Base-by-base conservation (phyloP, 2,113 vertebrate genomes). In the Sylvietta virens region DNA sequence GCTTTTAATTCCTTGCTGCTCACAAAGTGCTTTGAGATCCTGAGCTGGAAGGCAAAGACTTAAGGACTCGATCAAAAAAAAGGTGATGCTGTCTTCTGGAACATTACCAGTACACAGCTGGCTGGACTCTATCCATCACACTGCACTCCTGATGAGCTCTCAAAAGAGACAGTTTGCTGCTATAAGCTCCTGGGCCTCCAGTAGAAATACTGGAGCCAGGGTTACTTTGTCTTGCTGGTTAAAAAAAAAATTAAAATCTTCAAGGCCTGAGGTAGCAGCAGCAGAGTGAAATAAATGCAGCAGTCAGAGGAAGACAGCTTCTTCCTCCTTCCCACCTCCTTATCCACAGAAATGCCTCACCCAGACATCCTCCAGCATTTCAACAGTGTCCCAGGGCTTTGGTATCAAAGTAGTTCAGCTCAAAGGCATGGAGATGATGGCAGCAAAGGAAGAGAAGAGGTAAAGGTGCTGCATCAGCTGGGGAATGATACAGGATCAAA, bases 61-160 rank as follows among this genome's bases (percentile, higher is more conserved):
- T 37, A 44, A 48, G 60, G 14, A 86, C 51, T 95, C 16, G 0
- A 90, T 88, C 85, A 95, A 82, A 81, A 84, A 48, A 47, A 80
- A 77, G 85, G 79, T 56, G 91, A 79, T 60, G 67, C 35, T 93
- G 81, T 70, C 88, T 94, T 90, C 76, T 96, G 87, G 93, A 90
- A 81, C 87, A 73, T 81, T 93, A 93, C 72, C 58, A 69, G 76
- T 40, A 76, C 1, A 15, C 64, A 96, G 71, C 92, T 86, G 79
- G 66, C 27, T 73, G 85, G 64, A 96, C 79, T 91, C 85, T 44
- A 93, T 94, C 79, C 79, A 90, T 95, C 94, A 96, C 39, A 48
- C n/a, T 44, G 44, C 67, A 90, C 39, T 5, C 56, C 61, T 92
- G 93, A 96, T 70, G 67, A 92, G 71, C 79, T 95, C 79, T 90